Base-by-base conservation (phyloP, 1,140 invertebrate species). In the Galleria mellonella region DNA sequence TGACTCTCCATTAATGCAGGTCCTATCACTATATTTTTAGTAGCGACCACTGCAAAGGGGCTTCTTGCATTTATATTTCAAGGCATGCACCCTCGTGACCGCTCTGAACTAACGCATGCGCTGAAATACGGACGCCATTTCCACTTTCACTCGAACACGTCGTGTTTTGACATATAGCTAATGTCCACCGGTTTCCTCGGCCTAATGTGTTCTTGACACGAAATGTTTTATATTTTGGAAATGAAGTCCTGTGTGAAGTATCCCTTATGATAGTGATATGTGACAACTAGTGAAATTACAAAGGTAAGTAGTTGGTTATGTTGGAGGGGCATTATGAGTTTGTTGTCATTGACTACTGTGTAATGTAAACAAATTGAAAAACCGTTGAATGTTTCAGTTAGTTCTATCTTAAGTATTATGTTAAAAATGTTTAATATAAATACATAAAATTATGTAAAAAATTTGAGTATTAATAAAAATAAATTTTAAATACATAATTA, bases 181-280 rank as follows among this genome's bases (percentile, higher is more conserved):
- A 78, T 75, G 68, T 62, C 62, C 59, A 62, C 51, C 44, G 48
- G 37, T 49, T 54, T 52, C 13, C 27, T 43, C 35, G 53, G 54
- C 61, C 62, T 83, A 82, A 84, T 83, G 81, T 72, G 72, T 67
- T 78, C 74, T 83, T 83, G 78, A 79, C 77, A 83, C 78, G 78
- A 83, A 79, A 75, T 73, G 57, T 58, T 46, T 47, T 48, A 47
- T 67, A 57, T 66, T 72, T 71, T 47, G 51, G 62, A 72, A 75
- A 79, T 78, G 67, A 68, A 58, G 55, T 60, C 53, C 47, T 51
- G 63, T 72, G 69, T 72, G 54, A 69, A 71, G 36, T 57, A 51
- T 39, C 68, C 75, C 61, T 82, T 82, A 84, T 84, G 81, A 84
- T 81, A 81, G 69, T 79, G 58, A 64, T 58, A 63, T 61, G 58